Evolutionary conservation across 2,113 vertebrate species (phyloP), one percentile per base, ranked within the genome.

Genomic region (Syngnathoides biaculeatus): DNA sequence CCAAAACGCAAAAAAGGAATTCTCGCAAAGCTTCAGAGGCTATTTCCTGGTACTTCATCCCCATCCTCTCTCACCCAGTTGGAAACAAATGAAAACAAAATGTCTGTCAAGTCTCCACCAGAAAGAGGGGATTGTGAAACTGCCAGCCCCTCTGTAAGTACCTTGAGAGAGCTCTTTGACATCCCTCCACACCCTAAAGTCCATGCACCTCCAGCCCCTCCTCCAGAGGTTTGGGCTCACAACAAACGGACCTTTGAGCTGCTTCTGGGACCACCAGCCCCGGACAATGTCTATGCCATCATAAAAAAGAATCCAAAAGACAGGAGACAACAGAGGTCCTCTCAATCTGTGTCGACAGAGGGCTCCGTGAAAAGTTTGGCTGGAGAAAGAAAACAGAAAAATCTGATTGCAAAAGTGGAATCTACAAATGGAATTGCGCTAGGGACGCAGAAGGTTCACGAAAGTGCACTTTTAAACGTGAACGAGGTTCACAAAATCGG

Each of bases 171-270:
- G 82, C 75, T 91, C 43, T 93, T 95, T 68, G 79, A 93, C 68
- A 95, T 98, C 73, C 97, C 97, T 0, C 94, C 94, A 0, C 94
- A 91, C 38, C 97, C 97, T 45, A 93, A 93, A 76, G 92, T 98
- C 14, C 90, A 91, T 0, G 96, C 96, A 26, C 96, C 96, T 38
- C 92, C 93, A 13, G 91, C 92, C 0, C 96, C 95, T 14, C 96
- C 96, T 60, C 94, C 87, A 38, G 93, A 94, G 57, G 82, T 90
- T 20, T 94, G 93, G 91, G 87, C 74, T 67, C 89, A 92, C 53
- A 92, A 77, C 74, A 84, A 82, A 27, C 89, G 74, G 5, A 83
- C 74, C 50, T 71, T 92, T 63, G 89, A 92, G 68, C 62, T 92
- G 70, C 75, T 93, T 30, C 84, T 90, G 65, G 91, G 89, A 69